Percentiles rank a stretch among this genome's conserved stretches.
Evolutionary conservation across 2,888 invertebrate species (phyloP).

Genomic region (Andrena trimmerana): DNA sequence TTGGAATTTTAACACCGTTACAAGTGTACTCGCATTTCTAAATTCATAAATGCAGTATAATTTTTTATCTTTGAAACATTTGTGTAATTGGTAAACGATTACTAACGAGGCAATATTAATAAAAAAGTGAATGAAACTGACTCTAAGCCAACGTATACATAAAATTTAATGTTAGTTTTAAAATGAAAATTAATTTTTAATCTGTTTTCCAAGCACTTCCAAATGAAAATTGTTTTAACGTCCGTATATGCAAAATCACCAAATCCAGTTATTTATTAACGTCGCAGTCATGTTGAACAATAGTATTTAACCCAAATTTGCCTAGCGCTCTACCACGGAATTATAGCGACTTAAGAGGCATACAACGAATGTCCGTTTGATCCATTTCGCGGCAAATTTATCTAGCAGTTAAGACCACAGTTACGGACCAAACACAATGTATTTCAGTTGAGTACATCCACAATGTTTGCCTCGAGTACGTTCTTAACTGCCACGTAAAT

Average conservation of each 20-base stretch:
- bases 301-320: conserved; percentile 37
- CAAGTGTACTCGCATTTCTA: no score
- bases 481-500: conserved; percentile 55
- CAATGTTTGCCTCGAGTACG: conserved; percentile 34
- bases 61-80: no score
- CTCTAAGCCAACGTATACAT: no score
- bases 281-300: conserved; percentile 6
- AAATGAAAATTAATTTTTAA: no score
- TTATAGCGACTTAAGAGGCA: conserved; percentile 38
- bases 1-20: no score
- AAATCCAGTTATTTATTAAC: conserved; percentile 24
- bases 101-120: no score
- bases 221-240: not conserved
- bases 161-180: no score
- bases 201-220: not conserved
- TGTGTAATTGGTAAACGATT: no score
- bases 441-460: conserved; percentile 47
- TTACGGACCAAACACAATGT: conserved; percentile 58
- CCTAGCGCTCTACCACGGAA: conserved; percentile 29
- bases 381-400: conserved; percentile 59
- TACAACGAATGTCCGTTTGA: conserved; percentile 50
- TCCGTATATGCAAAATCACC: not conserved
- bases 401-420: conserved; percentile 55
- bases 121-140: no score
- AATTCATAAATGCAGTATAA: no score